Evolutionary conservation across 2,113 vertebrate genomes (phyloP), one percentile per base, ranked within the genome.

Genomic region (Leucopternis melanops): DNA sequence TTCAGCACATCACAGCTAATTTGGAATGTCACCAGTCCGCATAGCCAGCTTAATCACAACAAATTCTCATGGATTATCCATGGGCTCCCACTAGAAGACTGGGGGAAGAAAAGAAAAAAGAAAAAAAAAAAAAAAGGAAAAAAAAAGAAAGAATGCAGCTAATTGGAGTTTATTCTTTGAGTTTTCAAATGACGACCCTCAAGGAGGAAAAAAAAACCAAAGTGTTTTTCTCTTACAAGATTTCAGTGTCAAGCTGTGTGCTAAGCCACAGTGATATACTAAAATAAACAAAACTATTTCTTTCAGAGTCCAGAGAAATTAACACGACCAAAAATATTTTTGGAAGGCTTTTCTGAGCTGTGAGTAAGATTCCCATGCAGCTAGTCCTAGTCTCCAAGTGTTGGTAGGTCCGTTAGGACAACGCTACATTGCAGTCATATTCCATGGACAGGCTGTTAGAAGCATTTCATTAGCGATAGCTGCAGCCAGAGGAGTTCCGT

Each of bases 251-350:
- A 95, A 88, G 70, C 80, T 91, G 85, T 57, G 69, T 65, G 83
- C 66, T 94, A 94, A 92, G 57, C 61, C 44, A 42, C 49, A 89
- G 57, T 9, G 6, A 96, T 86, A 93, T 26, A 67, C 55, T 74
- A 94, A 95, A 95, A 96, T 52, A 95, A 96, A 94, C 40, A 88
- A 65, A 88, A n/a, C n/a, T 72, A 21, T 74, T 86, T 89, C 25
- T 94, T 81, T 91, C 81, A 85, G 36, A 84, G 58, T 57, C 44
- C 52, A 74, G 55, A 94, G 73, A 95, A 94, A 92, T 89, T 86
- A 93, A 71, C 44, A 78, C 3, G 2, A 89, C 65, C 49, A 74
- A 93, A 86, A 94, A 82, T 89, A 94, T 82, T 94, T 94, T 94
- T 84, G 40, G 71, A 94, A 84, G 61, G 62, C 47, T 92, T 75